Conservation (phyloP, 2,797 vertebrate genomes). For the Hyperoplus lanceolatus region DNA sequence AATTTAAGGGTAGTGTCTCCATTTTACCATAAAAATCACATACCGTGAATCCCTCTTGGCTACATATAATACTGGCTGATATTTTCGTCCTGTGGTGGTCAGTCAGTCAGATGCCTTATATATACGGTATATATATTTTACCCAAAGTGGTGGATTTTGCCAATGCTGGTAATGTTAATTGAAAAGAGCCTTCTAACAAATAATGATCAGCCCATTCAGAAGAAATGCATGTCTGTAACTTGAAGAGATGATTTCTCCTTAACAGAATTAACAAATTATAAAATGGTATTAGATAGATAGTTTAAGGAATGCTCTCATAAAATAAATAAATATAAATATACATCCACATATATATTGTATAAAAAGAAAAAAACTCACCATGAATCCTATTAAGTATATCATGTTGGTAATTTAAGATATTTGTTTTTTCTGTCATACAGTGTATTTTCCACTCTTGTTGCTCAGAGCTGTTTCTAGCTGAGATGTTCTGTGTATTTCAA, state of each 20-base stretch:
- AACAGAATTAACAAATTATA: no score
- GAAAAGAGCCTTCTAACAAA: slow-evolving; percentile 12
- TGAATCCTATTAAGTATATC: slow-evolving; percentile 1
- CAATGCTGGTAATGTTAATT: slow-evolving; percentile 15
- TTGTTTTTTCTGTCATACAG: slow-evolving; percentile 18
- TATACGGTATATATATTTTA: slow-evolving; percentile 7
- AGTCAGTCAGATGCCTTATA: slow-evolving; percentile 21
- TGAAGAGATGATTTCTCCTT: neutral
- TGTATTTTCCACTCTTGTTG: slow-evolving; percentile 36
- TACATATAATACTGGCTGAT: slow-evolving; percentile 38
- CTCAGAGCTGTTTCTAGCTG: slow-evolving; percentile 48
- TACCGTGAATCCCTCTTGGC: slow-evolving; percentile 28
- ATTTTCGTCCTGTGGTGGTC: slow-evolving; percentile 48
- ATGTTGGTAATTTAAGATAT: slow-evolving; percentile 30
- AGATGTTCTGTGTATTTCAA: slow-evolving; percentile 1
- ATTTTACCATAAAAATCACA: slow-evolving; percentile 59
- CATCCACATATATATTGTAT: no score
- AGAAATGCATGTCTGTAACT: neutral
- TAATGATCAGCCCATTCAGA: neutral
- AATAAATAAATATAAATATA: no score
- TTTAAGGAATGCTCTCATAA: no score
- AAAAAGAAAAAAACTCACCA: neutral
- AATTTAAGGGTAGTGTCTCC: slow-evolving; percentile 58
- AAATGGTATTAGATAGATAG: no score
- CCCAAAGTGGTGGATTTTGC: slow-evolving; percentile 24